Base-by-base conservation (phyloP, 2,888 invertebrate species). In the Athalia rosae region DNA sequence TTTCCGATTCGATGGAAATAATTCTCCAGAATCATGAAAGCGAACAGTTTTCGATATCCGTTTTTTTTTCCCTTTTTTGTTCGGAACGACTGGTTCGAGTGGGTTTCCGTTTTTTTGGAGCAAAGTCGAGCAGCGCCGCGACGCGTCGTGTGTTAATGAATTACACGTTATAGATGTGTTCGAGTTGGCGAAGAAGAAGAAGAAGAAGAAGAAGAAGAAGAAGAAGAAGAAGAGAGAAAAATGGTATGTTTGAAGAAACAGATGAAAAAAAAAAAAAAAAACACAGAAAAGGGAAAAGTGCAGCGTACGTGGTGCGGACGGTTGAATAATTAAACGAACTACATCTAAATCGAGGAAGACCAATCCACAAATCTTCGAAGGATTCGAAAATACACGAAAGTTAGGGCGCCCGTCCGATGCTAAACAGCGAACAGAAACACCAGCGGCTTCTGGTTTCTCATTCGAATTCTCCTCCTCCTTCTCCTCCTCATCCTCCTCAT, bases 291-390 rank as follows among this genome's bases (percentile, higher is more conserved):
- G 80, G 79, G 79, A 80, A 79, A 80, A 63, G 77, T 67, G 76
- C 28, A 28, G 0, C 28, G 15, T 45, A 50, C 9, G 7, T 76
- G 56, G 48, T 71, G 56, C 67, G 53, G 58, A 61, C 48, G 45
- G 47, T 61, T 76, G 78, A 77, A 45, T 50, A 87, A 87, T 87
- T 86, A 87, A 84, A 84, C 79, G 85, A 84, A 86, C 28, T 28
- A 28, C 87, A 87, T 88, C 85, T 84, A 85, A 87, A 87, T 87
- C 85, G 85, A 62, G 64, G 43, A 28, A 28, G 28, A 61, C 79
- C 64, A 74, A 74, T 79, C 77, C 79, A 81, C 81, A 81, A 82
- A 81, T 83, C 81, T 83, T 79, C 63, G 28, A 28, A 28, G 58
- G 28, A 15, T 66, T 61, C 66, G 76, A 76, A 28, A 76, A 78